Conservation (phyloP, 2,888 invertebrate genomes). For the Slavum lentiscoides region DNA sequence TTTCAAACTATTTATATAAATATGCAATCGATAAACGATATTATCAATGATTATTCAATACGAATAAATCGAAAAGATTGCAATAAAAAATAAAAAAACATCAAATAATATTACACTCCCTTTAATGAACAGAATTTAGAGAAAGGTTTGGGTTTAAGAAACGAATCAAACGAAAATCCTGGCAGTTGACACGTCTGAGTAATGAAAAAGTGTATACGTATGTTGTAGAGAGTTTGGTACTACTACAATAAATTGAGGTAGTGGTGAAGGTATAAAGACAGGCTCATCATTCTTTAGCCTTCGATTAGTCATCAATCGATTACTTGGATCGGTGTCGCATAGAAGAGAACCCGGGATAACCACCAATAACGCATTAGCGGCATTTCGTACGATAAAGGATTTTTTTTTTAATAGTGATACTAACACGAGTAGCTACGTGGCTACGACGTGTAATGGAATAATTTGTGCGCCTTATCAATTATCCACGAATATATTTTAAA, state of each 20-base stretch:
- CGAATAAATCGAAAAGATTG: background rate
- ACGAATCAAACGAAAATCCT: background rate
- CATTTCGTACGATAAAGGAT: background rate
- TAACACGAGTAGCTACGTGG: too few species aligned
- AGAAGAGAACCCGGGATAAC: background rate
- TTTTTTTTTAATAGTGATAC: too few species aligned
- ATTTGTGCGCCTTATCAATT: too few species aligned
- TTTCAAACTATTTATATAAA: too few species aligned
- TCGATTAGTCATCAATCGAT: slow-evolving; percentile 19
- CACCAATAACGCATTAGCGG: background rate
- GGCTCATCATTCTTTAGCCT: slow-evolving; percentile 24
- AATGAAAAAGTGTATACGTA: background rate
- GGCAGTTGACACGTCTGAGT: background rate
- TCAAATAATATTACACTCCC: background rate
- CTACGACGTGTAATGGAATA: too few species aligned
- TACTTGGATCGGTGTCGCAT: background rate
- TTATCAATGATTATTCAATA: background rate
- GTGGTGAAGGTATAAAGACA: slow-evolving; percentile 11
- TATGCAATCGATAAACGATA: too few species aligned
- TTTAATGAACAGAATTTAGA: background rate
- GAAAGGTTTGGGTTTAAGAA: background rate
- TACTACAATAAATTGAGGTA: background rate
- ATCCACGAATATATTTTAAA: background rate
- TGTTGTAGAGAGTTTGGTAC: background rate
- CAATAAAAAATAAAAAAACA: background rate